Conservation (phyloP, 2,888 invertebrate species). For the Cynaeus angustus region DNA sequence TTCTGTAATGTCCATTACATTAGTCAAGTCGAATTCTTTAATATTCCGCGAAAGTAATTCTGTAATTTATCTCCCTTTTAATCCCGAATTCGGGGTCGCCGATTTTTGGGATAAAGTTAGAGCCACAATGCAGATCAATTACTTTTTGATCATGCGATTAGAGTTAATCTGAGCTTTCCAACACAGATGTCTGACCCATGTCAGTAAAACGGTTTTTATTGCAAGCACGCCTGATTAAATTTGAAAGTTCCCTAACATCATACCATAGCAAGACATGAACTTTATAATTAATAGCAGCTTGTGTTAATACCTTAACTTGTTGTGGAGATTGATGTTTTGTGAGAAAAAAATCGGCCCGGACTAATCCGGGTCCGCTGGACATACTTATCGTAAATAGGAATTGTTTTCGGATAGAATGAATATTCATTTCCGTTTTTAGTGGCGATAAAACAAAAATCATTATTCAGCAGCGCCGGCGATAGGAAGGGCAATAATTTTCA, state of each 20-base stretch:
- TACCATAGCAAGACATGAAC: constrained; percentile 50
- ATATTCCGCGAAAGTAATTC: constrained; percentile 20
- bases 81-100: constrained; percentile 30
- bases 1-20: constrained; percentile 2
- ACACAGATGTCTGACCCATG: constrained; percentile 63
- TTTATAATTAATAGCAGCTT: constrained; percentile 56
- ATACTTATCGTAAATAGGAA: constrained; percentile 46
- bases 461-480: constrained; percentile 62
- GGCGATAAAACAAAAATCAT: constrained; percentile 64
- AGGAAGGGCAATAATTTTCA: constrained; percentile 63
- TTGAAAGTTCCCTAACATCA: constrained; percentile 61
- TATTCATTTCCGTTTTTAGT: constrained; percentile 61
- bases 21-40: constrained; percentile 12
- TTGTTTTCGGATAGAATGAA: constrained; percentile 56
- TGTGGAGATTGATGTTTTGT: constrained; percentile 22
- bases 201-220: constrained; percentile 64
- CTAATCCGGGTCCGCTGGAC: constrained; percentile 13
- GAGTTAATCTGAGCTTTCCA: constrained; percentile 64
- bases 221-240: constrained; percentile 60
- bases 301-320: constrained; percentile 38
- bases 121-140: constrained; percentile 68
- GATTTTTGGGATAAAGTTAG: constrained; percentile 59
- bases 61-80: constrained; percentile 12
- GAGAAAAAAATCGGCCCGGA: constrained; percentile 32
- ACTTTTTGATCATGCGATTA: constrained; percentile 67